Evolutionary conservation across 2,888 invertebrate genomes (phyloP), one percentile per base, ranked within the genome.

Genomic region (Cataglyphis cursor): DNA sequence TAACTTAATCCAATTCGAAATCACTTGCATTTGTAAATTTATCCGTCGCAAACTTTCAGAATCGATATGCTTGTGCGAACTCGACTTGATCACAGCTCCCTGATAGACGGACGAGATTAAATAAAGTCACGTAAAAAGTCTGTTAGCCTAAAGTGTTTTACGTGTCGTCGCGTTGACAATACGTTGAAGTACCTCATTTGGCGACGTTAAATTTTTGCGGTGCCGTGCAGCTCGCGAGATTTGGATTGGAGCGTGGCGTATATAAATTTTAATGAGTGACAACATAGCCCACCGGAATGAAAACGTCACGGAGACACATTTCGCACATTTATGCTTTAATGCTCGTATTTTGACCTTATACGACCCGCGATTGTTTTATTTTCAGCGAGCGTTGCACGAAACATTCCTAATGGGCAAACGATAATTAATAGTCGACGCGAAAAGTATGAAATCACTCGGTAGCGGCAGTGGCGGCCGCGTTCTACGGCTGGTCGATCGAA

Each of bases 371-470:
- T 44, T 21, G 48, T 73, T 73, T 81, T 74, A 65, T 65, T 65
- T 65, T 41, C 57, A 51, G n/a, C 41, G 21, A 59, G 41, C 59
- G 18, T 74, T 51, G 66, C 41, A 4, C 48, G 31, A 57, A 59
- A 70, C 44, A 24, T 73, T 48, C 73, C 59, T 80, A 44, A 59
- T 48, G 73, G 59, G 57, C 44, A 73, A 59, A 44, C 44, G 73
- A 72, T 80, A 80, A 80, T 80, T 80, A 80, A 80, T 59, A 80
- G 35, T 59, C 12, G n/a, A 24, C 35, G 73, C 44, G 78, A 70
- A 44, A 80, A 80, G 72, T 80, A 72, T 61, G 48, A 44, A 80
- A 80, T 72, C 78, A 78, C 72, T 57, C 57, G 72, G 38, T 28
- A 10, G 15, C n/a, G 35, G 9, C 28, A 28, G 51, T 3, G 28